Percentiles rank a stretch among this genome's conserved stretches.
Evolutionary conservation across 2,888 invertebrate genomes (phyloP).

Genomic region (Capitulum mitella): DNA sequence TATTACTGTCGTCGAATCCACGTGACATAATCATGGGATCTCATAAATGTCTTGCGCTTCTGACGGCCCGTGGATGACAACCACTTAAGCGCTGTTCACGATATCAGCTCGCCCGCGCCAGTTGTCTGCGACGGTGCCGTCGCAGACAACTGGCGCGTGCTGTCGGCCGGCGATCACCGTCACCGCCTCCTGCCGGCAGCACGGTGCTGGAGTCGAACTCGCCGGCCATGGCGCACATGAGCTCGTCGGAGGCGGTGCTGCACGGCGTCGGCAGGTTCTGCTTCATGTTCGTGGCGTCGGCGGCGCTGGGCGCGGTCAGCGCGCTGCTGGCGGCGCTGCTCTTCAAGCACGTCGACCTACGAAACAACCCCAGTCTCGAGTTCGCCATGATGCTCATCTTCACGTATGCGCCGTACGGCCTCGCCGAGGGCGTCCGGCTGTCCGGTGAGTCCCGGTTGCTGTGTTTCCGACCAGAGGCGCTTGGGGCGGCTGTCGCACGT

Average conservation of each 20-base stretch:
- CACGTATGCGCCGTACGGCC: slow-evolving; percentile 94
- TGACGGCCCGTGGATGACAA: too few species aligned
- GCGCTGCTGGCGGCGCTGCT: slow-evolving; percentile 82
- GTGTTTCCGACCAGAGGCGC: too few species aligned
- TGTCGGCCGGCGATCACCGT: too few species aligned
- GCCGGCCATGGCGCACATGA: slow-evolving; percentile 51
- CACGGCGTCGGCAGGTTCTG: slow-evolving; percentile 81
- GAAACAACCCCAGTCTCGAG: slow-evolving; percentile 95
- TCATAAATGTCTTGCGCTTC: too few species aligned
- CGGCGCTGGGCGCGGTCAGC: slow-evolving; percentile 89
- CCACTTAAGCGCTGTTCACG: too few species aligned
- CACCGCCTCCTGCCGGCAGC: too few species aligned
- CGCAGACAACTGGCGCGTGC: too few species aligned
- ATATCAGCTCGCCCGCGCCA: too few species aligned
- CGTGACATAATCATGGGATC: too few species aligned
- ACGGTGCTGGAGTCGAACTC: slow-evolving; percentile 75
- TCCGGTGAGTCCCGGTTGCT: slow-evolving; percentile 56
- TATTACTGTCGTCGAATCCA: too few species aligned
- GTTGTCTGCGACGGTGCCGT: too few species aligned
- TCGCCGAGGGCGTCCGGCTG: slow-evolving; percentile 92
- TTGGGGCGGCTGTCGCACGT: neutral
- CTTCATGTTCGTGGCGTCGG: slow-evolving; percentile 97
- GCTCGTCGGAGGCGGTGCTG: slow-evolving; percentile 70
- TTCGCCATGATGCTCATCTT: slow-evolving; percentile 98
- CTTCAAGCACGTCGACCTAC: slow-evolving; percentile 55